phyloP scores from a whole-genome alignment of 37 sponge, comb jelly and placozoan genomes.

The Spongilla lacustris region DNA sequence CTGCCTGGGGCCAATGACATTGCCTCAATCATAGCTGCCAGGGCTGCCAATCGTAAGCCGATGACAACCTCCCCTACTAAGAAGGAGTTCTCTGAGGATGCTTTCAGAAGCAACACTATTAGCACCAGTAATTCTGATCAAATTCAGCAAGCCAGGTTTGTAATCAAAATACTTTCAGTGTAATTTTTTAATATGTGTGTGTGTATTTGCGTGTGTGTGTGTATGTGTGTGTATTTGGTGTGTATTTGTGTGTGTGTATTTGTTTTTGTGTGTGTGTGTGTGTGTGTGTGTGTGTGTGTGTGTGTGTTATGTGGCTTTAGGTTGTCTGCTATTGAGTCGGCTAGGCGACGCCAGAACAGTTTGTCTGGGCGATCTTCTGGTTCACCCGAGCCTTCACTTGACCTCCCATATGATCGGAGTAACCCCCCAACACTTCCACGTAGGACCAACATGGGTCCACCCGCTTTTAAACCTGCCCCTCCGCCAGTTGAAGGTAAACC shows the following conservation, averaged over 20 bases:
- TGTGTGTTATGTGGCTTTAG: neutral
- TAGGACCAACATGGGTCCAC: constrained; percentile 45
- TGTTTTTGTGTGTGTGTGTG: neutral
- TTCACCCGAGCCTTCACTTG: neutral
- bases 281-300: too few species aligned
- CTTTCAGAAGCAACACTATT: constrained; percentile 16
- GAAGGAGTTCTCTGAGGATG: constrained; percentile 36
- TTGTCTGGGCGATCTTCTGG: constrained; percentile 14
- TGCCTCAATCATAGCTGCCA: constrained; percentile 69
- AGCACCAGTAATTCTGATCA: neutral
- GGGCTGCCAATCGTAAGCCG: constrained; percentile 67
- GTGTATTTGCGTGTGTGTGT: neutral
- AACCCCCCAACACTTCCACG: constrained; percentile 51
- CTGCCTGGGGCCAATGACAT: constrained; percentile 35
- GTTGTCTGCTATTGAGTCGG: neutral
- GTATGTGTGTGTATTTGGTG: neutral
- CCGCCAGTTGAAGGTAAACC: constrained; percentile 29
- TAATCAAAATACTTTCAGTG: neutral
- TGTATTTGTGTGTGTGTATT: neutral
- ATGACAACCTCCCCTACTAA: constrained; percentile 54
- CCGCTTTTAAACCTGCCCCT: constrained; percentile 68
- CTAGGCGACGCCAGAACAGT: constrained; percentile 27
- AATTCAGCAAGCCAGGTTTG: constrained; percentile 7
- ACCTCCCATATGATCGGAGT: constrained; percentile 9
- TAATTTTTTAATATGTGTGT: too few species aligned